phyloP scores from a whole-genome alignment of 1,140 invertebrate genomes.

The Drosophila nebulosa region DNA sequence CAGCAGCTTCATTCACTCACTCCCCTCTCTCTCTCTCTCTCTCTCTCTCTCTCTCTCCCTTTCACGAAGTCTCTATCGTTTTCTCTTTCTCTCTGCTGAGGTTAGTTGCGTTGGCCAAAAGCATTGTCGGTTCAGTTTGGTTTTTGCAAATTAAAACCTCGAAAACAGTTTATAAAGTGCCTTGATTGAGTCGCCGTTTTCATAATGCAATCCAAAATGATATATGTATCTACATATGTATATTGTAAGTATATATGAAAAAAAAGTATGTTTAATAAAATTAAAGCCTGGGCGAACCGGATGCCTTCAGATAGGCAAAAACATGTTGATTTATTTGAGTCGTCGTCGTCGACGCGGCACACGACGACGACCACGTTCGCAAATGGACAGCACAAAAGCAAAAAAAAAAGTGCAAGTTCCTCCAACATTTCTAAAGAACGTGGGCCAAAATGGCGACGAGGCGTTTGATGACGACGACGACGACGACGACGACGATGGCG shows the following conservation, averaged over 20 bases:
- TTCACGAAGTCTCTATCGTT: not conserved
- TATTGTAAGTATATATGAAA: not conserved
- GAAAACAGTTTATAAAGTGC: slow-evolving; percentile 68
- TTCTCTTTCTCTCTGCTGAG: not conserved
- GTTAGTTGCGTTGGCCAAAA: not conserved
- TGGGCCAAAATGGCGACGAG: slow-evolving; percentile 60
- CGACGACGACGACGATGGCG: not conserved
- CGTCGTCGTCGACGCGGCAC: slow-evolving; percentile 33
- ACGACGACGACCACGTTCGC: slow-evolving; percentile 64
- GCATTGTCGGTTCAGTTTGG: not conserved
- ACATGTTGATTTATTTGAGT: slow-evolving; percentile 68
- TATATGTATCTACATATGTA: slow-evolving; percentile 1
- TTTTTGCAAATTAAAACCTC: slow-evolving; percentile 50
- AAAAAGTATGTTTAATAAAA: slow-evolving; percentile 24
- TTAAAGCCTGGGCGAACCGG: slow-evolving; percentile 64
- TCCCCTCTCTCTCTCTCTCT: not conserved
- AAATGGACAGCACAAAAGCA: slow-evolving; percentile 34
- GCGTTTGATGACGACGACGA: slow-evolving; percentile 25
- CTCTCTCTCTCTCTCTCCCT: not conserved
- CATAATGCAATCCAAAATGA: slow-evolving; percentile 40
- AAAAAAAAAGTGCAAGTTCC: slow-evolving; percentile 66
- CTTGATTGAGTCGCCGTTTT: slow-evolving; percentile 68
- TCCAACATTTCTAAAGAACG: slow-evolving; percentile 18
- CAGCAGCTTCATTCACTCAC: slow-evolving; percentile 57
- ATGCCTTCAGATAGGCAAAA: slow-evolving; percentile 59